Evolutionary conservation across 2,888 invertebrate genomes (phyloP).

Genomic region (Catocala sponsa): DNA sequence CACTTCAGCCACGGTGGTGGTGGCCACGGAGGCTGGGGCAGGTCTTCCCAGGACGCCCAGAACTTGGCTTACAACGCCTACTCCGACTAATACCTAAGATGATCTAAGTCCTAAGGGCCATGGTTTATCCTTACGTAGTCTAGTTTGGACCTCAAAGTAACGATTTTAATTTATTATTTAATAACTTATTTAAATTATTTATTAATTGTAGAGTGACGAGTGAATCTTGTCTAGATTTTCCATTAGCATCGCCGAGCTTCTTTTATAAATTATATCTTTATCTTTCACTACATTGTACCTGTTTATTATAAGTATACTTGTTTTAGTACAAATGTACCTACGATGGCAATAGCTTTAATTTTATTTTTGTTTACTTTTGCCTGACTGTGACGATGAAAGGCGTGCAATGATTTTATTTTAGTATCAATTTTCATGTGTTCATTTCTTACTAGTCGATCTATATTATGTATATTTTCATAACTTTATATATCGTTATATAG

Average conservation of each 20-base stretch:
- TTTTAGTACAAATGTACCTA: slow-evolving; percentile 72
- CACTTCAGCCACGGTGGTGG: slow-evolving; percentile 87
- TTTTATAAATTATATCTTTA: slow-evolving; percentile 41
- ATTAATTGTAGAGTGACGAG: slow-evolving; percentile 65
- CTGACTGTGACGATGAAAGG: slow-evolving; percentile 34
- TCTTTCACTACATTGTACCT: slow-evolving; percentile 71
- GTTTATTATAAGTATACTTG: slow-evolving; percentile 65
- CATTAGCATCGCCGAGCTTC: slow-evolving; percentile 59
- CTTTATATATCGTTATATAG: slow-evolving; percentile 46
- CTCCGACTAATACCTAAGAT: slow-evolving; percentile 79
- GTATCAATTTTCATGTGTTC: slow-evolving; percentile 62
- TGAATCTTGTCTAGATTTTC: slow-evolving; percentile 74
- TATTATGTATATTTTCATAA: slow-evolving; percentile 17
- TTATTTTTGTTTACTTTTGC: slow-evolving; percentile 38
- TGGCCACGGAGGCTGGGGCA: slow-evolving; percentile 89
- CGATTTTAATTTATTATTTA: slow-evolving; percentile 79
- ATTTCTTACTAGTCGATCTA: slow-evolving; percentile 64
- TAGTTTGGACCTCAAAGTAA: slow-evolving; percentile 79
- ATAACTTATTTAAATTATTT: slow-evolving; percentile 82
- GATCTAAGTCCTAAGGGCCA: slow-evolving; percentile 52
- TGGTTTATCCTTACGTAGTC: slow-evolving; percentile 62
- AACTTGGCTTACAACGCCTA: slow-evolving; percentile 92
- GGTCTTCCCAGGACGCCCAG: slow-evolving; percentile 90
- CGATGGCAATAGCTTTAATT: slow-evolving; percentile 73
- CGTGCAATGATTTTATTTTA: slow-evolving; percentile 50